phyloP scores from a whole-genome alignment of 2,888 invertebrate species.

The Ryuthela nishihirai region DNA sequence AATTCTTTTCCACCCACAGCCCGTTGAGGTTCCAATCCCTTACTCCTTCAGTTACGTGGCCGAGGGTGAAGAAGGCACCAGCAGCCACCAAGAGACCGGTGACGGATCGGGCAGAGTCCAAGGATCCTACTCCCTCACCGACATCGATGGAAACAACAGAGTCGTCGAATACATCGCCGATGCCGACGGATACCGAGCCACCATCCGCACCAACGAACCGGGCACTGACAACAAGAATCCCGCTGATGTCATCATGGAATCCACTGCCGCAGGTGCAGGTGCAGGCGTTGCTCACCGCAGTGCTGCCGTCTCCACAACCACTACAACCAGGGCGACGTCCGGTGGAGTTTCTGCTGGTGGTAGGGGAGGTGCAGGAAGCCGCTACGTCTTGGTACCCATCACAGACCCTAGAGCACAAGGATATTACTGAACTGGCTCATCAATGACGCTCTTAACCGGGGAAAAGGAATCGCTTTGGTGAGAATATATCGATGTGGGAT shows the following conservation, averaged over 20 bases:
- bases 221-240: conserved; percentile 31
- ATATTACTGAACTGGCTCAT: conserved; percentile 8
- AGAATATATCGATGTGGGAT: no score
- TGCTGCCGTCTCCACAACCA: conserved; percentile 3
- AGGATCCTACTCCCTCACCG: conserved; percentile 30
- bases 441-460: no score
- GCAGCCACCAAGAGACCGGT: conserved; percentile 16
- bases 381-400: conserved; percentile 16
- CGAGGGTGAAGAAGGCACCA: conserved; percentile 25
- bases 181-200: conserved; percentile 32
- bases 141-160: conserved; percentile 15
- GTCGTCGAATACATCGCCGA: conserved; percentile 32
- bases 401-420: conserved; percentile 11
- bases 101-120: conserved; percentile 28
- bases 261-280: conserved; percentile 7
- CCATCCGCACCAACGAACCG: conserved; percentile 28
- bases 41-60: conserved; percentile 29
- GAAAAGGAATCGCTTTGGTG: no score
- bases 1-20: conserved; percentile 7
- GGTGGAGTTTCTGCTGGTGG: background rate
- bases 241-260: conserved; percentile 27
- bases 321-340: background rate
- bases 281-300: conserved; percentile 1
- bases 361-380: conserved; percentile 10
- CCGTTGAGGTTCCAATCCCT: conserved; percentile 17